Conservation (phyloP, 1,140 invertebrate genomes). For the Zaprionus tsacasi region DNA sequence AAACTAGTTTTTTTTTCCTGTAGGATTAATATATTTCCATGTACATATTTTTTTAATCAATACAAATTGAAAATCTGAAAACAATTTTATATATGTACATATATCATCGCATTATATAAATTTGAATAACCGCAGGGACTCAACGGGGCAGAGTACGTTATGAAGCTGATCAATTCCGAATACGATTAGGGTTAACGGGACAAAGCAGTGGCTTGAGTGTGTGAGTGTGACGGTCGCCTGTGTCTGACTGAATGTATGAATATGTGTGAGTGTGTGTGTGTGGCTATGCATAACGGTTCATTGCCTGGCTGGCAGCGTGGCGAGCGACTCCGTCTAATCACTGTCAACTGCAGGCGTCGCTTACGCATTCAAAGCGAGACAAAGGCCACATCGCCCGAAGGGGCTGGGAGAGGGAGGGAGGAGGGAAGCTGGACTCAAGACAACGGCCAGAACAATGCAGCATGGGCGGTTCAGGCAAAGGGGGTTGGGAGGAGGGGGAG, state of each 20-base stretch:
- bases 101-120: neutral
- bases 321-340: conserved; percentile 77
- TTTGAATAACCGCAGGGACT: neutral
- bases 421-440: conserved; percentile 31
- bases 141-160: neutral
- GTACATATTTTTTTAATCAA: too few relatives aligned
- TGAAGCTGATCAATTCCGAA: conserved; percentile 19
- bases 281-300: conserved; percentile 73
- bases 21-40: too few relatives aligned
- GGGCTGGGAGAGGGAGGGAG: neutral
- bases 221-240: conserved; percentile 33
- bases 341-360: conserved; percentile 80
- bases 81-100: too few relatives aligned
- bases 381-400: conserved; percentile 46
- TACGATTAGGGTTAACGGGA: conserved; percentile 28
- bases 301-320: conserved; percentile 56
- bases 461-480: neutral
- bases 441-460: conserved; percentile 34
- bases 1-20: too few relatives aligned
- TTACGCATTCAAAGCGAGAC: conserved; percentile 76
- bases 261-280: conserved; percentile 24
- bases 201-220: conserved; percentile 26
- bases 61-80: too few relatives aligned
- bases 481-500: conserved; percentile 19
- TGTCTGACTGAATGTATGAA: conserved; percentile 16